phyloP scores from a whole-genome alignment of 2,797 vertebrate genomes.

The Pterois miles region DNA sequence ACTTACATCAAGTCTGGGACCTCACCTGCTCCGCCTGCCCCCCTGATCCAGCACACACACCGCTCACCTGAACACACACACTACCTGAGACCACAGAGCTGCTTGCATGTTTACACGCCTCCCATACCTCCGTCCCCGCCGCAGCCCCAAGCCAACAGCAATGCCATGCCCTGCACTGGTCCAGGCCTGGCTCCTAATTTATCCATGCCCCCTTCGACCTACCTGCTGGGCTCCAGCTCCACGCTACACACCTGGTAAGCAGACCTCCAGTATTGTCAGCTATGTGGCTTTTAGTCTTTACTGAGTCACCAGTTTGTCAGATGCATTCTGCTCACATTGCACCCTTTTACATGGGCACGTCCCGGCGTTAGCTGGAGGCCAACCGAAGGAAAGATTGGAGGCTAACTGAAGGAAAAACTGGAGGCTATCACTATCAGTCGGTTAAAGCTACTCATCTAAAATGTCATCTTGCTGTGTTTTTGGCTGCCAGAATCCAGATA shows the following conservation, averaged over 20 bases:
- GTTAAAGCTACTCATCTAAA: too few relatives aligned
- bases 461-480: too few relatives aligned
- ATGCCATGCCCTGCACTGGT: neutral
- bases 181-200: neutral
- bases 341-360: too few relatives aligned
- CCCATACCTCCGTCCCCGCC: slow-evolving; percentile 49
- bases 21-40: slow-evolving; percentile 21
- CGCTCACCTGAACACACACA: slow-evolving; percentile 52
- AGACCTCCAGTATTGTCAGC: too few relatives aligned
- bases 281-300: neutral
- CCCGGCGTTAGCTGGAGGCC: too few relatives aligned
- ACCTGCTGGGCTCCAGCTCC: slow-evolving; percentile 52
- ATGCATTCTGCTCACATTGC: too few relatives aligned
- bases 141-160: slow-evolving; percentile 9
- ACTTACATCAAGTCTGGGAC: slow-evolving; percentile 51
- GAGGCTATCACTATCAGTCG: too few relatives aligned
- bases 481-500: too few relatives aligned
- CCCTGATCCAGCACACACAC: slow-evolving; percentile 34
- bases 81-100: slow-evolving; percentile 65
- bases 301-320: fast-evolving
- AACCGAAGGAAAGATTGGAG: too few relatives aligned
- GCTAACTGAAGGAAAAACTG: too few relatives aligned
- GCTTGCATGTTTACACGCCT: slow-evolving; percentile 64
- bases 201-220: neutral
- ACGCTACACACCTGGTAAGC: slow-evolving; percentile 79